Percentiles rank a stretch among this genome's conserved stretches.
phyloP scores from a whole-genome alignment of 2,888 invertebrate species.

The Caenorhabditis zanzibari region DNA sequence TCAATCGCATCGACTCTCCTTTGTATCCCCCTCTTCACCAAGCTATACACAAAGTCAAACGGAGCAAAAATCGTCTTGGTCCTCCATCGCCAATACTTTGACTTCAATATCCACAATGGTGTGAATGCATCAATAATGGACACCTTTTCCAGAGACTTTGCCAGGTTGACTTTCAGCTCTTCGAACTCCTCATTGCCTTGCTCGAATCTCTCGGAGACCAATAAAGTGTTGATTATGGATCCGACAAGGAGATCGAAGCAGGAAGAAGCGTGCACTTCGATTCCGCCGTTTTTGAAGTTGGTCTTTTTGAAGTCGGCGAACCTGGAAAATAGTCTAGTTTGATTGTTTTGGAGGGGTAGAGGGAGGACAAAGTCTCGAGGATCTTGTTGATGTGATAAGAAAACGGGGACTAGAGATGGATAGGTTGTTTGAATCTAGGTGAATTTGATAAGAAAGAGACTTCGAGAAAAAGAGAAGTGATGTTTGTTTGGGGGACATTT shows the following conservation, averaged over 20 bases:
- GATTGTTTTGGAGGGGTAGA: too few relatives aligned
- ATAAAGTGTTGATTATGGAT: slow-evolving; percentile 69
- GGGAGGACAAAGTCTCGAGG: too few relatives aligned
- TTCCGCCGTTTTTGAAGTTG: slow-evolving; percentile 12
- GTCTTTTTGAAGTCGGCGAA: slow-evolving; percentile 19
- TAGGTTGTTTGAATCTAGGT: not conserved
- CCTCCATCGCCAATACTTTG: slow-evolving; percentile 44
- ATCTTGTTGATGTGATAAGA: not conserved
- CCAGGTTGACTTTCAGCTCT: slow-evolving; percentile 53
- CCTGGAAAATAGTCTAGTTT: not conserved
- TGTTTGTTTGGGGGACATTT: too few relatives aligned
- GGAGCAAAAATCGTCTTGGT: slow-evolving; percentile 3
- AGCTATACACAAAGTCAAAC: slow-evolving; percentile 25
- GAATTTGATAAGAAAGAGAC: not conserved
- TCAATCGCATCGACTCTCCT: slow-evolving; percentile 3
- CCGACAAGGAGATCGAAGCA: slow-evolving; percentile 72
- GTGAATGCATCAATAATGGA: slow-evolving; percentile 47
- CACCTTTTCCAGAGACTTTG: slow-evolving; percentile 33
- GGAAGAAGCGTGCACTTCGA: slow-evolving; percentile 34
- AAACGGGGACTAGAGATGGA: not conserved
- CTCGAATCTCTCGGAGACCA: slow-evolving; percentile 68
- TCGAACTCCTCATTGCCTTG: slow-evolving; percentile 54
- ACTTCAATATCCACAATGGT: slow-evolving; percentile 40
- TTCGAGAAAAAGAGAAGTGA: too few relatives aligned
- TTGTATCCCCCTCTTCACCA: slow-evolving; percentile 5